Percentiles rank a stretch among this genome's conserved stretches.
These are phyloP conservation scores for Leptinotarsa undecemlineata DNA, from an alignment of 1,140 invertebrate genomes.

Conservation along the genomic window DNA sequence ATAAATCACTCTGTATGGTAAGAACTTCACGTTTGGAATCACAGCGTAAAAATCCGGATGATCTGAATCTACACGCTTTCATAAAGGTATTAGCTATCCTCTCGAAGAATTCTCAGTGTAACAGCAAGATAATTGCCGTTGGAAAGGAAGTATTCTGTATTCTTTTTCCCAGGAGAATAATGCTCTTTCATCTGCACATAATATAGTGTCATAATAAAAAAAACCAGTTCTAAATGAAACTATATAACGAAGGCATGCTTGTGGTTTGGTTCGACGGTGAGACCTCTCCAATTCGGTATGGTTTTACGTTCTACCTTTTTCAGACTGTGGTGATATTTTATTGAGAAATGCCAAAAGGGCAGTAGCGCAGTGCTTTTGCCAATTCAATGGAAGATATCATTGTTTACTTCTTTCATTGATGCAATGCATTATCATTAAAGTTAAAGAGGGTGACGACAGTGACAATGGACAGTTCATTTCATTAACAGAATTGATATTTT, in stretches of 20 bases:
- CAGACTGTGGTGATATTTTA: neutral
- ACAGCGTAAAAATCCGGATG: neutral
- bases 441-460: too few relatives aligned
- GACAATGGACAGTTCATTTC: too few relatives aligned
- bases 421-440: too few relatives aligned
- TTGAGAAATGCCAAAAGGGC: neutral
- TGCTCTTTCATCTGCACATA: slow-evolving; percentile 39
- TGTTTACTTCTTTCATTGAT: too few relatives aligned
- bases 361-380: neutral
- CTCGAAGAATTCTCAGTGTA: slow-evolving; percentile 25
- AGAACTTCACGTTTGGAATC: neutral
- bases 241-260: slow-evolving; percentile 22
- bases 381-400: too few relatives aligned
- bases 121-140: slow-evolving; percentile 29
- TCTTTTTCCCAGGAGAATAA: slow-evolving; percentile 38
- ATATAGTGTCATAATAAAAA: slow-evolving; percentile 36
- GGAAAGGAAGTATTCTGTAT: slow-evolving; percentile 33
- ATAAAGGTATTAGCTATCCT: slow-evolving; percentile 10
- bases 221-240: slow-evolving; percentile 33
- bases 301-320: slow-evolving; percentile 15
- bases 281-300: slow-evolving; percentile 25
- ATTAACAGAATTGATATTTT: too few relatives aligned
- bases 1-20: neutral
- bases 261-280: slow-evolving; percentile 25
- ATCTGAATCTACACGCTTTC: slow-evolving; percentile 5